A percentile compares a stretch with the other conserved stretches of the same genome.
These are phyloP conservation scores for Paraescarpia echinospica DNA, from an alignment of 1,140 invertebrate genomes.

Conservation along the genomic window DNA sequence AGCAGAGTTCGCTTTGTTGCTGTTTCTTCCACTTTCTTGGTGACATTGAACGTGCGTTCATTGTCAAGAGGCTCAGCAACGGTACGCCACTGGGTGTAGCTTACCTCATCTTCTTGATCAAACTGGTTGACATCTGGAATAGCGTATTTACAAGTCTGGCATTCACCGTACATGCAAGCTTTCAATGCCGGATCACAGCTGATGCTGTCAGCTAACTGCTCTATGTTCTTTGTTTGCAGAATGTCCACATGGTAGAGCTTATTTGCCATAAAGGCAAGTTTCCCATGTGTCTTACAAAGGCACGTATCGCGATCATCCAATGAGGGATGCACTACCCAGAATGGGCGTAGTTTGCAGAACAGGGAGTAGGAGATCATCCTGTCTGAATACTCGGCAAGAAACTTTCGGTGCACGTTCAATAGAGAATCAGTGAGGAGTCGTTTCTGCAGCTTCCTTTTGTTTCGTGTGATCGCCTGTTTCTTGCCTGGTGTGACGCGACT, in stretches of 20 bases:
- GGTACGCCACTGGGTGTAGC: slow-evolving; percentile 17
- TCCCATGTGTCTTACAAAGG: slow-evolving; percentile 29
- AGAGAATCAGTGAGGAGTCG: slow-evolving; percentile 16
- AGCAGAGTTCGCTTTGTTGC: slow-evolving; percentile 11
- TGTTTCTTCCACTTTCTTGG: slow-evolving; percentile 18
- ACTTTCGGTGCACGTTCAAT: slow-evolving; percentile 14
- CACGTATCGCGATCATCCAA: not conserved
- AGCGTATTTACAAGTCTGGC: not conserved
- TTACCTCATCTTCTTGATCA: slow-evolving; percentile 9
- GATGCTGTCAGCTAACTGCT: slow-evolving; percentile 11
- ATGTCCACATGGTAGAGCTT: slow-evolving; percentile 23
- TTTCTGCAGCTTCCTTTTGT: slow-evolving; percentile 24
- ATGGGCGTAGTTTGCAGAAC: slow-evolving; percentile 17
- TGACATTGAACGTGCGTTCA: slow-evolving; percentile 9
- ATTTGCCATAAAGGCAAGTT: slow-evolving; percentile 21
- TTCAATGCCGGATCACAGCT: slow-evolving; percentile 11
- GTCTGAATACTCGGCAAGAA: slow-evolving; percentile 19
- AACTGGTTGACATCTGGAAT: slow-evolving; percentile 15
- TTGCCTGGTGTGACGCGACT: slow-evolving; percentile 24
- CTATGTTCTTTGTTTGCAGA: slow-evolving; percentile 19
- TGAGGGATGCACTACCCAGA: slow-evolving; percentile 10
- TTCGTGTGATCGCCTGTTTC: slow-evolving; percentile 25
- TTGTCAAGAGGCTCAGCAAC: slow-evolving; percentile 13
- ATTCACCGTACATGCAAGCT: slow-evolving; percentile 16
- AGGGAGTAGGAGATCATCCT: slow-evolving; percentile 20